Evolutionary conservation across 2,888 invertebrate genomes (phyloP), one percentile per base, ranked within the genome.

Genomic region (Therioaphis trifolii): DNA sequence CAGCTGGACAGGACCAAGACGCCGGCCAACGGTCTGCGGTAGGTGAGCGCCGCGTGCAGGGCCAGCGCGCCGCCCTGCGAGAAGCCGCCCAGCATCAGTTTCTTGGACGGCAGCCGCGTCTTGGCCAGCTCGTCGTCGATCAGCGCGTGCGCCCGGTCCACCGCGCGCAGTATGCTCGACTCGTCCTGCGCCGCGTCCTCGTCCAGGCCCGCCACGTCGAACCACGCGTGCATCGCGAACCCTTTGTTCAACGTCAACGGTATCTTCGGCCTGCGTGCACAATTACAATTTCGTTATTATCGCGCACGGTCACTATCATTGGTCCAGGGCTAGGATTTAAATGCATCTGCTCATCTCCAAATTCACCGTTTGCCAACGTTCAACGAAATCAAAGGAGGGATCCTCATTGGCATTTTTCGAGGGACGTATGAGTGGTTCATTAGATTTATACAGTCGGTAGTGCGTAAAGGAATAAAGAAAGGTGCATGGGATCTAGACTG

Each of bases 1-100:
- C 98, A 99, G 88, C 96, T 94, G 3, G 97, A 97, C 18, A 99
- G 90, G 1, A 94, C 94, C 87, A 98, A 91, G 35, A 98, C 92
- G 72, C 98, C 99, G 69, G 94, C 99, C 85, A 99, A 89, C 46
- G 92, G 92, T 88, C 95, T 92, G 18, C 93, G 91, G 88, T 92
- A 95, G 61, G 95, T 95, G 74, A 99, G 90, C 14, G 96, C 97
- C 80, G 98, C 94, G 88, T 96, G 97, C 18, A 99, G 90, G 1
- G 99, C 98, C 85, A 99, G 90, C 2, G 98, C 97, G 7, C 98
- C 99, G 66, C 99, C 99, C 91, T 98, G 98, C 84, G 98, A 98
- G 89, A 99, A 99, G 21, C 99, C 99, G 69, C 98, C 98, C 63
- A 99, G 86, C 74, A 97, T 89, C 86, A 99, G 95, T 85, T 95